Conservation (phyloP, 53 echinoderm and acorn worm genomes). For the Apostichopus leukothele region DNA sequence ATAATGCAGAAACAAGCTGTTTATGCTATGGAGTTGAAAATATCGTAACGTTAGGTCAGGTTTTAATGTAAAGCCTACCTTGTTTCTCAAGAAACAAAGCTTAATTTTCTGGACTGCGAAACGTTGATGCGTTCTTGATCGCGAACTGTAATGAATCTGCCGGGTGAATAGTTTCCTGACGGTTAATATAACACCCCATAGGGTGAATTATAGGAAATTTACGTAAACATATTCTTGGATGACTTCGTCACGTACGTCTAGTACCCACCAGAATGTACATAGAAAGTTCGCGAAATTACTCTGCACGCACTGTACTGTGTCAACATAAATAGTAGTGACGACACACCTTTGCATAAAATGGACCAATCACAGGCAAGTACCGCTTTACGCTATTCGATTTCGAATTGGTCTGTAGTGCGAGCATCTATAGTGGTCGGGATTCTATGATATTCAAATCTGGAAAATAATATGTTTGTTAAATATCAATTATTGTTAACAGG, state of each 20-base stretch:
- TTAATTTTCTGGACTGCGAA: background rate
- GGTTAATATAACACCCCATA: slow-evolving; percentile 18
- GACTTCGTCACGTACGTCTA: background rate
- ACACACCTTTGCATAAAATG: background rate
- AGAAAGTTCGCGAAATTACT: slow-evolving; percentile 32
- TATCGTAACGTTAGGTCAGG: no score
- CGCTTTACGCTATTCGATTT: no score
- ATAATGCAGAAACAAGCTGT: no score
- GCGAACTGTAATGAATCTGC: background rate
- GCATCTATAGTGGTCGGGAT: no score
- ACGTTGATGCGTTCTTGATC: background rate
- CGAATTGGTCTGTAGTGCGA: no score
- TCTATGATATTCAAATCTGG: no score
- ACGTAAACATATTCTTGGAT: background rate
- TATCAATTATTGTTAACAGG: no score
- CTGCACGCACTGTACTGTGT: background rate
- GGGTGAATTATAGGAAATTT: slow-evolving; percentile 13
- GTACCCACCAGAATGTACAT: background rate
- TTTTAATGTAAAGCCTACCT: background rate
- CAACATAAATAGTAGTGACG: background rate
- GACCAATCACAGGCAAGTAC: background rate
- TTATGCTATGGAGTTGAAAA: no score
- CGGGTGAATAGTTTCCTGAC: background rate
- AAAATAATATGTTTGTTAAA: no score
- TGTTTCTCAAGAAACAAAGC: background rate